Base-by-base conservation (phyloP, 2,797 vertebrate genomes). In the Pangasius djambal region DNA sequence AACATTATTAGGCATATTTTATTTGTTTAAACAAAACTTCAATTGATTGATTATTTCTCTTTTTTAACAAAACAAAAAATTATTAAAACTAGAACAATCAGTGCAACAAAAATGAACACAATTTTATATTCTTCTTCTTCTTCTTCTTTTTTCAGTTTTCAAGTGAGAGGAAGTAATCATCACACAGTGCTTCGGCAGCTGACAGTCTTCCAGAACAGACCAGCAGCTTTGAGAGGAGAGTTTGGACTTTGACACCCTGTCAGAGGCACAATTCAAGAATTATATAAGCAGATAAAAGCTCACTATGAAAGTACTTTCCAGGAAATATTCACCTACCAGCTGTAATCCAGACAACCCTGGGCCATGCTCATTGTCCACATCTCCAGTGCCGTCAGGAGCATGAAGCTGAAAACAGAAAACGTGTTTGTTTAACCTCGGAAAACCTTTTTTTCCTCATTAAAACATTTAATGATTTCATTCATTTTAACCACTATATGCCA, bases 371-470 rank as follows among this genome's bases (percentile, higher is more conserved):
- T 89, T 91, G 88, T 94, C 95, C 77, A 92, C 59, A 61, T 88
- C 83, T 92, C 95, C 93, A 65, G 93, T 90, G 89, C 94, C 92
- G 59, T 91, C 94, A 91, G 93, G 93, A 92, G 93, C 70, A 22
- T 94, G 94, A 87, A 97, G 93, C 96, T 97, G 89, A 55, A 92
- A 93, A 86, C 0, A 93, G 15, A 69, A 90, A 90, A 18, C 50
- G 69, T 44, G 40, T 52, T 52, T 10, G 44, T n/a, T 55, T 34
- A 86, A 37, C 16, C 67, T 18, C 16, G 16, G 2, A 85, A 61
- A 83, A 48, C 10, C 0, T 52, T 55, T 40, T 83, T 13, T 70
- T 59, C 50, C 50, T 12, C 28, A 67, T 18, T 37, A 31, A 37
- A 79, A 25, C 22, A 67, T 44, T 34, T 40, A n/a, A 77, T 69